Conservation (phyloP, 2,888 invertebrate genomes). For the Hirtodrosophila cameraria region DNA sequence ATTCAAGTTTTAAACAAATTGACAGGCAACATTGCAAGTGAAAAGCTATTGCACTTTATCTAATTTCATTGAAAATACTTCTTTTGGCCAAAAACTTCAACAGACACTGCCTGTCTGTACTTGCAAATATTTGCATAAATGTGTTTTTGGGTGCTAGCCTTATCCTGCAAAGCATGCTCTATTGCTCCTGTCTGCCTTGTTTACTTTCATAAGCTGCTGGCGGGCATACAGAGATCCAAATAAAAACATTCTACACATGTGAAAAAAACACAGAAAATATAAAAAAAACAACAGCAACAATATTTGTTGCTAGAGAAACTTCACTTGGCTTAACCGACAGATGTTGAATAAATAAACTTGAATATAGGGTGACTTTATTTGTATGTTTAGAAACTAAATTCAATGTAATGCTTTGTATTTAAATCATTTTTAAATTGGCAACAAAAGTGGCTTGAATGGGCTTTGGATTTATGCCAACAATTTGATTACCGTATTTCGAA, state of each 20-base stretch:
- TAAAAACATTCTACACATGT: slow-evolving; percentile 19
- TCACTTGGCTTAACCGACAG: slow-evolving; percentile 4
- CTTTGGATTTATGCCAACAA: too few species aligned
- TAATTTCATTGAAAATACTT: slow-evolving; percentile 5
- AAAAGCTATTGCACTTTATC: slow-evolving; percentile 9
- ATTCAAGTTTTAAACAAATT: slow-evolving; percentile 44
- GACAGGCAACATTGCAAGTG: slow-evolving; percentile 7
- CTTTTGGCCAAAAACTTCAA: not conserved
- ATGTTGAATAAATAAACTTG: slow-evolving; percentile 6
- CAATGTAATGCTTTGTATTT: too few species aligned
- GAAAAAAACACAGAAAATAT: not conserved
- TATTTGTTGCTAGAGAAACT: not conserved
- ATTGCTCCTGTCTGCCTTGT: slow-evolving; percentile 31
- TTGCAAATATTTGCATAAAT: slow-evolving; percentile 41
- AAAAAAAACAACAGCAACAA: not conserved
- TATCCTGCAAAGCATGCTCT: not conserved
- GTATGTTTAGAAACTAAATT: too few species aligned
- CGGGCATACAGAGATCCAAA: slow-evolving; percentile 32
- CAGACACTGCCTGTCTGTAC: not conserved
- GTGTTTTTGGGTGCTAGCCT: slow-evolving; percentile 8
- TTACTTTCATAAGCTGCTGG: slow-evolving; percentile 51
- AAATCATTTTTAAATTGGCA: too few species aligned
- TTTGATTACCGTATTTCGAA: too few species aligned
- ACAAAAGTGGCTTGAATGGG: too few species aligned
- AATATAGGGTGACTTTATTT: slow-evolving; percentile 1